Evolutionary conservation across 2,888 invertebrate genomes (phyloP).

Genomic region (Norana najaformis): DNA sequence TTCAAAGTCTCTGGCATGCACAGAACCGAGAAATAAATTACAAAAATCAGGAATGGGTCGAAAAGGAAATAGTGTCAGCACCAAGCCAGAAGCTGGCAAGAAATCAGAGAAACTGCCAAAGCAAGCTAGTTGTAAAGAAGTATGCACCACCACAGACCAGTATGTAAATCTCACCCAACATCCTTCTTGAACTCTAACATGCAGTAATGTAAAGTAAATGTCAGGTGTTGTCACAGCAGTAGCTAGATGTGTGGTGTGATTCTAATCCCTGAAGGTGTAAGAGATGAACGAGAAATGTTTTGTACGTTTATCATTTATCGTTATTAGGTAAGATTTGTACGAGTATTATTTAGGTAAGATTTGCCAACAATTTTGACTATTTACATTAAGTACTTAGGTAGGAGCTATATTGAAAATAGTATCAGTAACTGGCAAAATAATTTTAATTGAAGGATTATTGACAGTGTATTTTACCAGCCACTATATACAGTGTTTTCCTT

Average conservation of each 20-base stretch:
- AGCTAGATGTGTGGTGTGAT: neutral
- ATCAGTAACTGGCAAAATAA: neutral
- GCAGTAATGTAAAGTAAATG: neutral
- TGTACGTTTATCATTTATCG: too few species aligned
- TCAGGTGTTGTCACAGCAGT: neutral
- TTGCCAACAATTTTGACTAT: neutral
- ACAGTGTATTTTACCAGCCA: too few species aligned
- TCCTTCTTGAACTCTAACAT: neutral
- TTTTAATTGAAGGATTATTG: too few species aligned
- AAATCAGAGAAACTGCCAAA: neutral
- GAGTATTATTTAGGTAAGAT: neutral
- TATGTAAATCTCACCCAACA: neutral
- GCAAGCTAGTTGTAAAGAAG: neutral
- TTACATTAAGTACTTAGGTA: neutral
- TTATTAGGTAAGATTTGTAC: too few species aligned
- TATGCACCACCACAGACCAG: neutral
- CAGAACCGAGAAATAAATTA: neutral
- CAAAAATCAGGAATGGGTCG: neutral
- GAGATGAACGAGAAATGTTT: neutral
- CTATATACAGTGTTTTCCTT: too few species aligned
- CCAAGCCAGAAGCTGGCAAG: neutral
- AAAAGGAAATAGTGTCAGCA: neutral
- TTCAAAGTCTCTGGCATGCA: neutral
- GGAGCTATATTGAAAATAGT: neutral
- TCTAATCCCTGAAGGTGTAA: neutral